Evolutionary conservation across 2,797 vertebrate genomes (phyloP).

Genomic region (Tangara arthus): DNA sequence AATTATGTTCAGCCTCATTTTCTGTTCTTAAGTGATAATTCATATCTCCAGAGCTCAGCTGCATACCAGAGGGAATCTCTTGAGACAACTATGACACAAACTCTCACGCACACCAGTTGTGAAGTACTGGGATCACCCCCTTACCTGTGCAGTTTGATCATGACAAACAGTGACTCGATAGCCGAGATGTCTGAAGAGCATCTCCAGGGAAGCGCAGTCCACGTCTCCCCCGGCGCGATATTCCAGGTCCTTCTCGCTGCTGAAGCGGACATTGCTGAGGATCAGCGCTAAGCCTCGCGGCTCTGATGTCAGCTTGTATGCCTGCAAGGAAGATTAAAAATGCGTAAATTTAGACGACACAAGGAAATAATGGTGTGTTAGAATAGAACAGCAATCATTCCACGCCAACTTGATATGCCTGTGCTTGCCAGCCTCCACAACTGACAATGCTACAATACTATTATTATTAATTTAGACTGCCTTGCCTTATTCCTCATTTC

Average conservation of each 20-base stretch:
- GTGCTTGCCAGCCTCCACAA: not conserved
- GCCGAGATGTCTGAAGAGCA: conserved; percentile 87
- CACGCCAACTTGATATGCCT: not conserved
- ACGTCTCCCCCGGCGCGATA: conserved; percentile 89
- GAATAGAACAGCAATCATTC: not conserved
- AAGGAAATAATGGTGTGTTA: not conserved
- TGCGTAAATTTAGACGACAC: not conserved
- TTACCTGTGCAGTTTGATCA: conserved; percentile 87
- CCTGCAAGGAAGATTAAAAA: conserved; percentile 72
- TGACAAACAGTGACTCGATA: conserved; percentile 79
- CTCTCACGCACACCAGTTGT: not conserved
- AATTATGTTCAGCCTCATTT: not conserved
- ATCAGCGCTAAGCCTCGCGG: conserved; percentile 89
- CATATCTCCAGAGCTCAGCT: not conserved
- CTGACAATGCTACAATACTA: not conserved
- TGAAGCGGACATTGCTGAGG: conserved; percentile 91
- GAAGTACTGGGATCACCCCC: not conserved
- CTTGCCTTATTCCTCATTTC: not conserved
- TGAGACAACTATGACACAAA: not conserved
- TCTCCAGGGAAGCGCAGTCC: conserved; percentile 84
- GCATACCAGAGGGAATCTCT: not conserved
- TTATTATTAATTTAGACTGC: not conserved
- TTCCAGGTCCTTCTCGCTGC: conserved; percentile 82
- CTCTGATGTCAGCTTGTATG: conserved; percentile 85
- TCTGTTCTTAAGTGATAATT: not conserved